Evolutionary conservation across 2,888 invertebrate genomes (phyloP), one percentile per base, ranked within the genome.

Genomic region (Coenonympha arcania): DNA sequence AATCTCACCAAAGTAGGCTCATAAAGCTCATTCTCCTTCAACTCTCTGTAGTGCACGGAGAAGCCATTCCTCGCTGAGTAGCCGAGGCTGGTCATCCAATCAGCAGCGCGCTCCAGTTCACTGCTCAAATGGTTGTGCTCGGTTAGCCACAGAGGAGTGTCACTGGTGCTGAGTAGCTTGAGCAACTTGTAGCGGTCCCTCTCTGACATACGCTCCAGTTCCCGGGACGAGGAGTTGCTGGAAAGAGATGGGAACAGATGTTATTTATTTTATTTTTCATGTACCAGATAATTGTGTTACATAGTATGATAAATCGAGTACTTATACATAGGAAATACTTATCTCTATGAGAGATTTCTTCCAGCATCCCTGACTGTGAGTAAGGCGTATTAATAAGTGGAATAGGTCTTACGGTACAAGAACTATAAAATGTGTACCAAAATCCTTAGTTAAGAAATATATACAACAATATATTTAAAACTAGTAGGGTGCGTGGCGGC

Each of bases 51-150:
- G 53, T 95, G 84, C 0, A 92, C 91, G 28, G 91, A 87, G 62
- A 91, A 90, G 0, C 94, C 95, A 15, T 89, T 85, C 66, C 86
- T 88, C 0, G 95, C 95, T 0, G 93, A 89, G 51, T 90, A 88
- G 0, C 94, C 95, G 15, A 95, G 78, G 56, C 92, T 89, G 58
- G 90, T 88, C 15, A 93, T 88, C 92, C 93, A 94, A 44, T 89
- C 87, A 5, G 94, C 87, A 0, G 92, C 93, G 1, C 89, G 76
- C n/a, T 79, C 73, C 36, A 88, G 68, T 36, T 86, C 75, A 13
- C 56, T 65, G 37, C 62, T 54, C 26, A 52, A 48, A 11, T 58
- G 62, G 2, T 63, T 63, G 24, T 50, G 59, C 59, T 83, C 84
- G 0, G 76, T 77, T 44, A 85, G 61, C 85, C 85, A 86, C 5